These are phyloP conservation scores for Artemia sinica DNA, from an alignment of 2,888 invertebrate species.

Conservation along the genomic window DNA sequence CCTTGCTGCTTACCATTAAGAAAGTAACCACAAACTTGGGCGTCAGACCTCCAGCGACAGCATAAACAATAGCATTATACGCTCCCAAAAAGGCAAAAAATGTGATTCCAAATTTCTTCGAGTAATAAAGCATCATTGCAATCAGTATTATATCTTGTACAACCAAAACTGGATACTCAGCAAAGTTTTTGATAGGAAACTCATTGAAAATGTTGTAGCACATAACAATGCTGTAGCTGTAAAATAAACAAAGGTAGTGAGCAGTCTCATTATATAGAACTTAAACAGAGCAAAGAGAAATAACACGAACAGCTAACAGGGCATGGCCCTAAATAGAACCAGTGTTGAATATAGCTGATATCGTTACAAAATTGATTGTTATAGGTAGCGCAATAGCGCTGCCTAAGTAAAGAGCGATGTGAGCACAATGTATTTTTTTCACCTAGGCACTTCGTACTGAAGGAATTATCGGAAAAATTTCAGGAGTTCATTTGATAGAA, in stretches of 20 bases:
- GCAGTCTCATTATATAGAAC: too few relatives aligned
- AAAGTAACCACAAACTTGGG: constrained; percentile 38
- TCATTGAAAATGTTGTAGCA: constrained; percentile 58
- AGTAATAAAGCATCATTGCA: constrained; percentile 50
- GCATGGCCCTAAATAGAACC: too few relatives aligned
- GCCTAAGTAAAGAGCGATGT: too few relatives aligned
- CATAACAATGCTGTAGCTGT: constrained; percentile 59
- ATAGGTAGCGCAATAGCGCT: too few relatives aligned
- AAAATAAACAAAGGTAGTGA: constrained; percentile 30
- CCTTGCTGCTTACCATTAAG: constrained; percentile 42
- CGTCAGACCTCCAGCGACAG: constrained; percentile 37
- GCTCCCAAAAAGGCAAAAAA: constrained; percentile 30
- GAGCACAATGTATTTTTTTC: too few relatives aligned
- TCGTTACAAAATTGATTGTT: too few relatives aligned
- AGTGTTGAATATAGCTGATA: too few relatives aligned
- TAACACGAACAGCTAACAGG: too few relatives aligned
- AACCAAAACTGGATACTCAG: constrained; percentile 67
- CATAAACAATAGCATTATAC: constrained; percentile 35
- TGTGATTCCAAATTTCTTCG: constrained; percentile 37
- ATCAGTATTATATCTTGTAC: constrained; percentile 55
- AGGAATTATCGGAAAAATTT: too few relatives aligned
- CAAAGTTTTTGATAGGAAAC: constrained; percentile 54
- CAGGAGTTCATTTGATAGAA: too few relatives aligned
- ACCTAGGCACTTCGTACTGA: too few relatives aligned
- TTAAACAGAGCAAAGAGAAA: too few relatives aligned